Evolutionary conservation across 2,113 vertebrate species (phyloP).

Genomic region (Engraulis encrasicolus): DNA sequence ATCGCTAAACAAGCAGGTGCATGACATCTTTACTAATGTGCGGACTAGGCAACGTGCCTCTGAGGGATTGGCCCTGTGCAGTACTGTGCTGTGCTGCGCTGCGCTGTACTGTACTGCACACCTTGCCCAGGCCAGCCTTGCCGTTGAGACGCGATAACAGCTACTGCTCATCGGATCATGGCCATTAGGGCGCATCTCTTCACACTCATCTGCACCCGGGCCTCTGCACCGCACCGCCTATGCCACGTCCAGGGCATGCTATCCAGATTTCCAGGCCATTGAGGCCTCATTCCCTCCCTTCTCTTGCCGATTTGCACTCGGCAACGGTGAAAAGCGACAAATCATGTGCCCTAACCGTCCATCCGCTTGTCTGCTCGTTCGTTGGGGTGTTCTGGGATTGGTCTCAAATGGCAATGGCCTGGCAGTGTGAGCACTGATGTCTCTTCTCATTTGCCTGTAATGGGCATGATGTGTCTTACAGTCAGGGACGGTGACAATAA

Average conservation of each 20-base stretch:
- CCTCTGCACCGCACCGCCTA: too few species aligned
- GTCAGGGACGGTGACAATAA: background rate
- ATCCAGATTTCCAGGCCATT: background rate
- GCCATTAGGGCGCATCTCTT: background rate
- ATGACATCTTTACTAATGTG: conserved; percentile 15
- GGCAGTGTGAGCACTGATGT: background rate
- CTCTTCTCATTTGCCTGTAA: background rate
- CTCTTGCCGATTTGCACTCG: background rate
- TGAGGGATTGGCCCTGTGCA: background rate
- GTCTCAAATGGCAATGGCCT: background rate
- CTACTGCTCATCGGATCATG: background rate
- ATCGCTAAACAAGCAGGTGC: conserved; percentile 15
- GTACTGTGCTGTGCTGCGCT: too few species aligned
- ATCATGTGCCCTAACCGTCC: background rate
- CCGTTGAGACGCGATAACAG: background rate
- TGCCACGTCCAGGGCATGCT: too few species aligned
- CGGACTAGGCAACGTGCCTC: background rate
- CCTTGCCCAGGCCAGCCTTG: background rate
- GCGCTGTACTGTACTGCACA: too few species aligned
- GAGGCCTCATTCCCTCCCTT: background rate
- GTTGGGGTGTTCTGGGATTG: background rate
- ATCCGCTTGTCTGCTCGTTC: too few species aligned
- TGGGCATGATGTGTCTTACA: background rate
- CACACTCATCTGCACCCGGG: background rate
- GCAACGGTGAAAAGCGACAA: background rate